Evolutionary conservation across 2,888 invertebrate species (phyloP), one percentile per base, ranked within the genome.

Genomic region (Anaspis maculata): DNA sequence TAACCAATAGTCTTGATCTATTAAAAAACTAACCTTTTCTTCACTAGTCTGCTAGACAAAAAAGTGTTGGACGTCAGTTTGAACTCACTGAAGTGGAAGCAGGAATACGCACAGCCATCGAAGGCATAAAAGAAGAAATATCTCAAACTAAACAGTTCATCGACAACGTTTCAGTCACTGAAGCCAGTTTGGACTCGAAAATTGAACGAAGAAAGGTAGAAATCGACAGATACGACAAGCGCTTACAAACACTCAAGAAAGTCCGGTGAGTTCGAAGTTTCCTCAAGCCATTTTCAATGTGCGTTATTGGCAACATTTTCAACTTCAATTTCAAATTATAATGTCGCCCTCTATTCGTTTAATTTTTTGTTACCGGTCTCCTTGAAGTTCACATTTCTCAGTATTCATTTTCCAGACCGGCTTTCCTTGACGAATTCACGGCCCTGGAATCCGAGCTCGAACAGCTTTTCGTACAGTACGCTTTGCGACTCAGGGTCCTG

Each of bases 371-470:
- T n/a, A n/a, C n/a, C n/a, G n/a, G n/a, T n/a, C n/a, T n/a, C n/a
- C n/a, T n/a, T n/a, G n/a, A n/a, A n/a, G n/a, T n/a, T n/a, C n/a
- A n/a, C n/a, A n/a, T n/a, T n/a, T n/a, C n/a, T n/a, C n/a, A n/a
- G n/a, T n/a, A n/a, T n/a, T n/a, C n/a, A n/a, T n/a, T n/a, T n/a
- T n/a, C n/a, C n/a, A 81, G 92, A 83, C 97, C 97, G 1, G 95
- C 94, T 0, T 97, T 95, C 62, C 83, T 96, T 74, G 91, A 94
- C 51, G 97, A 98, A 64, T 88, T 92, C 63, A 89, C 90, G 37
- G 79, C 82, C 27, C 71, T 91, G 31, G 96, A 98, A 64, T 68
- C 72, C 24, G 91, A 94, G 57, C 64, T 97, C 11, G 83, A 86
- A 52, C 70, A 76, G 42, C 70, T 94, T 12, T 95, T 94, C 67